A percentile compares a stretch with the other conserved stretches of the same genome.
phyloP scores from a whole-genome alignment of 53 echinoderm and acorn worm species.

The Zoroaster sp. region DNA sequence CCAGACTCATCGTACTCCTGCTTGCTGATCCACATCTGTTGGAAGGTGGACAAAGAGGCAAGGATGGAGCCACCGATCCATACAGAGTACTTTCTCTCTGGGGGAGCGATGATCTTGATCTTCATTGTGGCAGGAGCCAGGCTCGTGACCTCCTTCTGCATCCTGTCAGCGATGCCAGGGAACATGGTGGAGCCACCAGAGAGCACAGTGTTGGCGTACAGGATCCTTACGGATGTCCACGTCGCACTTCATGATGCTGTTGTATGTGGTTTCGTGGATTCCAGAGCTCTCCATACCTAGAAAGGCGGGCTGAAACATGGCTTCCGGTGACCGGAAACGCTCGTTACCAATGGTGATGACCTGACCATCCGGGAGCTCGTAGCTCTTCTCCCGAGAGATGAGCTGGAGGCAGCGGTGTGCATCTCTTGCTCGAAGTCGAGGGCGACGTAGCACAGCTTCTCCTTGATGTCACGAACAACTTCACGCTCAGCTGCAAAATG shows the following conservation, averaged over 20 bases:
- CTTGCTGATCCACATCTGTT: constrained; percentile 99
- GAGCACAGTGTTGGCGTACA: constrained; percentile 89
- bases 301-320: constrained; percentile 78
- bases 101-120: constrained; percentile 98
- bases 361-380: constrained; percentile 77
- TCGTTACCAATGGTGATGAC: constrained; percentile 73
- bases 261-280: constrained; percentile 93
- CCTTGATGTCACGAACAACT: constrained; percentile 90
- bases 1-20: constrained; percentile 91
- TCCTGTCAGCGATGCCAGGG: constrained; percentile 94
- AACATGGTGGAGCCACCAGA: constrained; percentile 98
- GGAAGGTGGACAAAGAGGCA: constrained; percentile 91
- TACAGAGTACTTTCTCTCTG: constrained; percentile 95
- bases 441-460: constrained; percentile 82
- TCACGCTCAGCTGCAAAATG: constrained; percentile 55
- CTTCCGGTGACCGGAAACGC: constrained; percentile 78
- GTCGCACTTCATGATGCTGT: constrained; percentile 98
- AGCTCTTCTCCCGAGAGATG: constrained; percentile 87
- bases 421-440: constrained; percentile 92
- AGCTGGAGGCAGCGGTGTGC: constrained; percentile 72
- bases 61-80: constrained; percentile 97
- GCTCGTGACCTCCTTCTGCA: constrained; percentile 95
- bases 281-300: constrained; percentile 88
- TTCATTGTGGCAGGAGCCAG: constrained; percentile 97
- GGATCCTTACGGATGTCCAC: constrained; percentile 77